Evolutionary conservation across 2,113 vertebrate species (phyloP).

Genomic region (Anoura caudifer): DNA sequence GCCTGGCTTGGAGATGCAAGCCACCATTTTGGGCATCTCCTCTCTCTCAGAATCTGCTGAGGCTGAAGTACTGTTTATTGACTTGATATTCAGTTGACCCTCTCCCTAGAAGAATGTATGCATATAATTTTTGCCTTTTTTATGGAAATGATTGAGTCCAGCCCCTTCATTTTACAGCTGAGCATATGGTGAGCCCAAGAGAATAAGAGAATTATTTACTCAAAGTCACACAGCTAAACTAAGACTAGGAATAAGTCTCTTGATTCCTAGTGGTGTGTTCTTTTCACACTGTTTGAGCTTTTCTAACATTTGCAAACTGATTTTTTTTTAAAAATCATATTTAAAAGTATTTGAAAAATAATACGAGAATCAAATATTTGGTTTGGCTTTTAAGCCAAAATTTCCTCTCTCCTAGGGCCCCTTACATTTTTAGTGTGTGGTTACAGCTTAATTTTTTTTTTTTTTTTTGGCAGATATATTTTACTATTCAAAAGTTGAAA

Average conservation of each 20-base stretch:
- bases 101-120: background rate
- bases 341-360: background rate
- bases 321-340: no score
- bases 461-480: background rate
- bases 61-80: background rate
- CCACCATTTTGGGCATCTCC: background rate
- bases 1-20: background rate
- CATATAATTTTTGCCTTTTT: background rate
- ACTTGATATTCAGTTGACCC: background rate
- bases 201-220: conserved; percentile 40
- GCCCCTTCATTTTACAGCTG: conserved; percentile 52
- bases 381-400: conserved; percentile 17
- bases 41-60: background rate
- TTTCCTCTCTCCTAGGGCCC: background rate
- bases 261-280: conserved; percentile 33
- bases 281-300: conserved; percentile 38
- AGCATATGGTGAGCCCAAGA: background rate
- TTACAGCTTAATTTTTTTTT: background rate
- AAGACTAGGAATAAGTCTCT: conserved; percentile 39
- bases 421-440: conserved; percentile 1
- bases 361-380: background rate
- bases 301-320: conserved; percentile 3
- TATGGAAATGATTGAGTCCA: background rate
- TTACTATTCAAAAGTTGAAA: background rate
- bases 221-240: conserved; percentile 35